Evolutionary conservation across 2,888 invertebrate species (phyloP), one percentile per base, ranked within the genome.

Genomic region (Chelonus formosanus): DNA sequence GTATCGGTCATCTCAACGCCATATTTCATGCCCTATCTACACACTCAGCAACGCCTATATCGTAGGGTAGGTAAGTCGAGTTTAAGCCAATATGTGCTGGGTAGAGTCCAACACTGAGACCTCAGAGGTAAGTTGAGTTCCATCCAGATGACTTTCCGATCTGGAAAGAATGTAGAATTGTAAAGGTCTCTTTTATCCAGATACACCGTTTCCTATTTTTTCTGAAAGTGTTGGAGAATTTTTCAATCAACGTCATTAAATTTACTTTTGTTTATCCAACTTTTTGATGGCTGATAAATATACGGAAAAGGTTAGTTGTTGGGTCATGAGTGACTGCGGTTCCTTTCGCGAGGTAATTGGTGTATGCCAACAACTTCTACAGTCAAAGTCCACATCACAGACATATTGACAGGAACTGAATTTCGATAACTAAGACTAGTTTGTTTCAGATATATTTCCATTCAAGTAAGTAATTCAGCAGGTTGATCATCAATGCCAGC

Each of bases 21-120:
- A 79, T 80, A 80, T 79, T 80, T 80, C 79, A 78, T 74, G 73
- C 72, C 73, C 78, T 80, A 80, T 80, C 79, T 78, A 67, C 75
- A 76, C 76, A 73, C 75, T 71, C 71, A 76, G 73, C 75, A 75
- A 75, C 78, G 77, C 77, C 78, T 76, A 72, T 77, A 76, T 72
- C 69, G 72, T 70, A 68, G 40, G 40, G 40, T 40, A 63, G 67
- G 63, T 61, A 20, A 67, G 72, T 65, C 68, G 67, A 67, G 70
- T 68, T 71, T 73, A 20, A 65, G 67, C 34, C 34, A 32, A 31
- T 52, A 3, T 52, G 34, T 62, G 58, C 20, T 20, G 2, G 20
- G 20, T 20, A 20, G 2, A 20, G 20, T 20, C 20, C 20, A 20
- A 20, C 20, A 20, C 20, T 48, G 20, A 20, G 4, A 48, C 20